Conservation (phyloP, 2,797 vertebrate species). For the Chrosomus eos region DNA sequence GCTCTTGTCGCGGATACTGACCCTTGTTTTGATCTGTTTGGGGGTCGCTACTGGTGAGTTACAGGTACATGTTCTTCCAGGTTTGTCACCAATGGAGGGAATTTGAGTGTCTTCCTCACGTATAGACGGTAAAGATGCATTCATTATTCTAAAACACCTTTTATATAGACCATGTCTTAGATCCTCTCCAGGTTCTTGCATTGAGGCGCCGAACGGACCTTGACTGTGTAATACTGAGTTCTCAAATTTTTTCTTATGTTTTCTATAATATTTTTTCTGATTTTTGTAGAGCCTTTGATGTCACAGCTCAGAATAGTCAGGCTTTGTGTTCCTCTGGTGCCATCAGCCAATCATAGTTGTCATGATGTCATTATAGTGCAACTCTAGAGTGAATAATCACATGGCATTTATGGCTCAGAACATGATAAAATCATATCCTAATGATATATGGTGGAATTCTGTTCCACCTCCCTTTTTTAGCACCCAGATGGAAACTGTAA, state of each 20-base stretch:
- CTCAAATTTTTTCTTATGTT: too few relatives aligned
- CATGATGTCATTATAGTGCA: neutral
- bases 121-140: neutral
- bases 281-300: neutral
- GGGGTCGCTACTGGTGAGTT: neutral
- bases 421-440: neutral
- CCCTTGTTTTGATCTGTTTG: neutral
- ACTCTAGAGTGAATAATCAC: neutral
- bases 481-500: neutral
- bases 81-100: neutral
- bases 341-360: too few relatives aligned
- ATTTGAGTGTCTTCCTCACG: slow-evolving; percentile 6
- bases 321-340: neutral
- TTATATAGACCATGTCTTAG: neutral
- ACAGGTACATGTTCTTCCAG: neutral
- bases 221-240: too few relatives aligned
- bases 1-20: neutral
- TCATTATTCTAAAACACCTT: neutral
- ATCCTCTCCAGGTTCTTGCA: neutral
- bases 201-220: neutral
- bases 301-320: neutral
- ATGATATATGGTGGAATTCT: neutral
- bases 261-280: too few relatives aligned
- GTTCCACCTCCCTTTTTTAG: neutral
- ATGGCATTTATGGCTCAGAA: neutral